Conservation (phyloP, 2,797 vertebrate species). For the Allobates femoralis region DNA sequence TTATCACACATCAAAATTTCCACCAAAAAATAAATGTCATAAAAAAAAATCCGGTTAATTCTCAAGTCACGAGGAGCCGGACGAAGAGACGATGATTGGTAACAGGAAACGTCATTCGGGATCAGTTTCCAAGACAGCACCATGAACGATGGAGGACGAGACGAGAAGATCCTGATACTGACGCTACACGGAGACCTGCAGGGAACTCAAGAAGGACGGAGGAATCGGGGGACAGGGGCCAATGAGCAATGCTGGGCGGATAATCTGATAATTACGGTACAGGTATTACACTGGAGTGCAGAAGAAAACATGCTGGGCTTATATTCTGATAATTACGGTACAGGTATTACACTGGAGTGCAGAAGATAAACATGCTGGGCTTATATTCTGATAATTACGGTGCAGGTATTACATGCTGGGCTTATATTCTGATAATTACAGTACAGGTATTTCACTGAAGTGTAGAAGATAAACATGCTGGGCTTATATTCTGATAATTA, state of each 20-base stretch:
- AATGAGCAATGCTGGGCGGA: not conserved
- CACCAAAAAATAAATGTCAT: slow-evolving; percentile 1
- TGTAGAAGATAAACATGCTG: not conserved
- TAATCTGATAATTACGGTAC: not conserved
- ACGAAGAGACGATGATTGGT: not conserved
- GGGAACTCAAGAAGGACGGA: slow-evolving; percentile 55
- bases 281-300: not conserved
- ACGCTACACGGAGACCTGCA: slow-evolving; percentile 44
- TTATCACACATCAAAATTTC: slow-evolving; percentile 14
- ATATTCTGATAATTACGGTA: not conserved
- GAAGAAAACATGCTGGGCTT: not conserved
- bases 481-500: not conserved
- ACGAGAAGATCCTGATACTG: slow-evolving; percentile 15
- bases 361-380: not conserved
- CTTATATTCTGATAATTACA: not conserved
- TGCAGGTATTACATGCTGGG: not conserved
- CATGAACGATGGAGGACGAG: not conserved
- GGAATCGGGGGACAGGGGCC: slow-evolving; percentile 29
- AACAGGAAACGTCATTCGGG: slow-evolving; percentile 49
- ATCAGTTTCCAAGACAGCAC: slow-evolving; percentile 54
- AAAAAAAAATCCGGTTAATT: slow-evolving; percentile 42
- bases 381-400: not conserved
- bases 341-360: not conserved
- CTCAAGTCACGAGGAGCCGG: slow-evolving; percentile 26
- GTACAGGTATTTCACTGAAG: not conserved